These are phyloP conservation scores for Peromyscus polionotus DNA, from an alignment of 2,113 vertebrate genomes.

Conservation along the genomic window DNA sequence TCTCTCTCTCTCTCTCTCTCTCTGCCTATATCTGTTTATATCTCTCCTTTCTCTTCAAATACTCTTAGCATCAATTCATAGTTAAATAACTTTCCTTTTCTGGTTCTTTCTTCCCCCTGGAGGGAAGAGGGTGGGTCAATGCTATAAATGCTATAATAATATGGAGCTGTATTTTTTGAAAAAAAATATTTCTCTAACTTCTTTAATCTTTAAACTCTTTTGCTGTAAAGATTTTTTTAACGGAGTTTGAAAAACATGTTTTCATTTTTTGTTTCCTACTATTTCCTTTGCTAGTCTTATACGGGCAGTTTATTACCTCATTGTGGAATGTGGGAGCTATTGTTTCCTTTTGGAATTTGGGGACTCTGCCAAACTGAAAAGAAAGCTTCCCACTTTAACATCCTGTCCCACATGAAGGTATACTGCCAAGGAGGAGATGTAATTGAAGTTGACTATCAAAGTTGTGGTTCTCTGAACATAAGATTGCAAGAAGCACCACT, in stretches of 20 bases:
- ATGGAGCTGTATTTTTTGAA: neutral
- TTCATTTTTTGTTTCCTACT: conserved; percentile 60
- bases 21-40: neutral
- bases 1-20: neutral
- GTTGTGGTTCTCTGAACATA: neutral
- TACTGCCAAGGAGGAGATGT: conserved; percentile 32
- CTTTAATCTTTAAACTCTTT: neutral
- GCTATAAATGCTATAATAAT: neutral
- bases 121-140: neutral
- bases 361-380: conserved; percentile 64
- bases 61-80: neutral
- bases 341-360: conserved; percentile 76
- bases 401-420: conserved; percentile 57
- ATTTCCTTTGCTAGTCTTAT: conserved; percentile 55
- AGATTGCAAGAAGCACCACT: neutral
- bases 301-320: conserved; percentile 69
- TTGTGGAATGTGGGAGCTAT: conserved; percentile 75
- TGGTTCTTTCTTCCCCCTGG: neutral
- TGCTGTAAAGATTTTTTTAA: neutral
- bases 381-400: conserved; percentile 72
- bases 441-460: conserved; percentile 58
- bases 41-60: neutral
- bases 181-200: neutral
- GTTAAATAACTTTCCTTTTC: neutral
- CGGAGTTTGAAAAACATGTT: neutral